Base-by-base conservation (phyloP, 2,113 vertebrate genomes). In the Aplodontia rufa region DNA sequence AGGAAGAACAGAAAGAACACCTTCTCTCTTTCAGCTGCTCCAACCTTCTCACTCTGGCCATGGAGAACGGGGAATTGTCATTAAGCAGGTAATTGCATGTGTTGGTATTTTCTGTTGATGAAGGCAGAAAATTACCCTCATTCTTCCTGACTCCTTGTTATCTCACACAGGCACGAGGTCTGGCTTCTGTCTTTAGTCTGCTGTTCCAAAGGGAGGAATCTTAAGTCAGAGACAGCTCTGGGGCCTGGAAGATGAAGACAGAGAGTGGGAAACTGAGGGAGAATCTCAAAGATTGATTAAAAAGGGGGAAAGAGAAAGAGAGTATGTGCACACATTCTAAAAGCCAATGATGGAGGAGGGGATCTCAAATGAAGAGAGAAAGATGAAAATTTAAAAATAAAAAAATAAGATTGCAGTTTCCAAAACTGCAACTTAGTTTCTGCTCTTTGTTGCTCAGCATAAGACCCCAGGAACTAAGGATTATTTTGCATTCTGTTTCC, bases 1-100 rank as follows among this genome's bases (percentile, higher is more conserved):
- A 97, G 96, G 91, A 96, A 91, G 89, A 96, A 75, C 64, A 97
- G 97, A 90, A 96, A 94, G 87, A 91, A 66, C 49, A 75, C 85
- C 72, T 19, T 40, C 10, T 30, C 5, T 89, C 88, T 97, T 82
- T 94, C 58, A 3, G 45, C 68, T 90, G 26, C 22, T 58, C 24
- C 58, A 62, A 53, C 45, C 30, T 87, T 84, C 78, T 93, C 47
- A 76, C 22, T 87, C 42, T 45, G 53, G 7, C 79, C 20, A 16
- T 55, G 90, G 49, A 94, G 12, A 53, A 72, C 72, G 80, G 19
- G 8, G 14, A 60, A 94, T 93, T 32, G 45, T n/a, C 35, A 76
- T 84, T 68, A 83, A 84, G 19, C 22, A 64, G 45, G 13, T 42
- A 66, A 87, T 37, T 45, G 28, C 26, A 20, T 5, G 0, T 85